phyloP scores from a whole-genome alignment of 2,113 vertebrate genomes.

The Oncorhynchus mykiss region DNA sequence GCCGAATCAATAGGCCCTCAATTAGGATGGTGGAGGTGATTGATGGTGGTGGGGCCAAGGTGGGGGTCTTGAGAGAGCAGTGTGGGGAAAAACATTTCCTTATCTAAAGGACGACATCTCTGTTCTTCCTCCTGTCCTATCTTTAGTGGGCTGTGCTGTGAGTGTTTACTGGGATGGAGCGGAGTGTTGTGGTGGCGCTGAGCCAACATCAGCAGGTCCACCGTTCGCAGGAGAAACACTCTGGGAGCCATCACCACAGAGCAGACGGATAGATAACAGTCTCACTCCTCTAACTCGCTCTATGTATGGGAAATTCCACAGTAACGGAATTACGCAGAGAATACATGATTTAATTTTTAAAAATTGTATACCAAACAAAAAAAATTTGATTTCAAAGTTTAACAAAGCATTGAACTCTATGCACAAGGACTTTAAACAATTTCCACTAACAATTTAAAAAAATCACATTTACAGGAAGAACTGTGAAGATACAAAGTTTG shows the following conservation, averaged over 20 bases:
- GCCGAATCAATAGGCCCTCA: background rate
- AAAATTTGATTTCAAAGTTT: no score
- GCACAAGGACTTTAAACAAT: no score
- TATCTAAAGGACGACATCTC: background rate
- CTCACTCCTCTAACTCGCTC: background rate
- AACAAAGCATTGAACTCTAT: no score
- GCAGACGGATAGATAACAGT: background rate
- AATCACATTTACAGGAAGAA: no score
- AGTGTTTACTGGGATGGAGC: no score
- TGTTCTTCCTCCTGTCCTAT: background rate
- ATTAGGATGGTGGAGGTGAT: background rate
- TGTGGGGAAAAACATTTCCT: background rate
- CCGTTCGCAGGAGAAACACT: background rate
- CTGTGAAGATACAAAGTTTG: no score
- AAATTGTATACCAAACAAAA: no score
- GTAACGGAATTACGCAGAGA: no score
- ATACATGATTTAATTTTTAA: accelerated
- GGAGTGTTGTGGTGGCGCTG: background rate
- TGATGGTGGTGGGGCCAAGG: no score
- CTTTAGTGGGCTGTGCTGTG: background rate
- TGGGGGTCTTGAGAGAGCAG: background rate
- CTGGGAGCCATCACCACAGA: no score
- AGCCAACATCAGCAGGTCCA: background rate
- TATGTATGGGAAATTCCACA: no score
- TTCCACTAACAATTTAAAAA: no score